Percentiles rank a stretch among this genome's conserved stretches.
Evolutionary conservation across 1,140 invertebrate genomes (phyloP).

Genomic region (Tetranychus cinnabarinus): DNA sequence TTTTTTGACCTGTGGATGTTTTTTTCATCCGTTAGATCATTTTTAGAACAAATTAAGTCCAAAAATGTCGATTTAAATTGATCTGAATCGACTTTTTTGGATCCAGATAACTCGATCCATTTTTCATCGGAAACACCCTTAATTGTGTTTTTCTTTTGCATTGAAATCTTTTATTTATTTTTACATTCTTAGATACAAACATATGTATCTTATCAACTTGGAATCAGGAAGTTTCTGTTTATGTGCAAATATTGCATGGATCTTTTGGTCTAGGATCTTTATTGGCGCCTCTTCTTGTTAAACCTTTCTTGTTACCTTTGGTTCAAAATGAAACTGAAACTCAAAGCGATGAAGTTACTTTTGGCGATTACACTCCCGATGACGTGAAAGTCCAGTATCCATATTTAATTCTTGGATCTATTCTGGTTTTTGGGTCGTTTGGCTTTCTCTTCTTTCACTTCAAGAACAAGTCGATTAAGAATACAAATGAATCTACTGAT

Average conservation of each 20-base stretch:
- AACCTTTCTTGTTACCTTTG: slow-evolving; percentile 20
- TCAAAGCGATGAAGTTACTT: no score
- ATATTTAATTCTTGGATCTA: neutral
- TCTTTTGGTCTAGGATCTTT: slow-evolving; percentile 28
- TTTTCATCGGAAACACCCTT: no score
- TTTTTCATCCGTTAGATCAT: no score
- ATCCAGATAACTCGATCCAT: no score
- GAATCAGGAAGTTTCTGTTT: slow-evolving; percentile 21
- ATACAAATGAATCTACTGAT: neutral
- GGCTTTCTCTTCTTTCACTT: neutral
- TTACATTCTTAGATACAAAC: neutral
- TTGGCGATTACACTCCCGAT: neutral
- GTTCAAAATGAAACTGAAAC: neutral
- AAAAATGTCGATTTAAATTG: no score
- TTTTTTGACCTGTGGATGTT: no score
- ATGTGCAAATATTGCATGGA: slow-evolving; percentile 28
- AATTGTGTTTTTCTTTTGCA: no score
- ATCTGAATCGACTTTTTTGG: no score
- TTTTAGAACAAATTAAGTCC: no score
- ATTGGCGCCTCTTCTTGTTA: slow-evolving; percentile 25
- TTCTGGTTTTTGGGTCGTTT: neutral
- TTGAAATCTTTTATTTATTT: neutral
- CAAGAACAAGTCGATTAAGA: neutral
- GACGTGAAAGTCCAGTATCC: neutral
- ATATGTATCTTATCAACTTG: slow-evolving; percentile 27